phyloP scores from a whole-genome alignment of 2,888 invertebrate genomes.

The Epiblema foenella region DNA sequence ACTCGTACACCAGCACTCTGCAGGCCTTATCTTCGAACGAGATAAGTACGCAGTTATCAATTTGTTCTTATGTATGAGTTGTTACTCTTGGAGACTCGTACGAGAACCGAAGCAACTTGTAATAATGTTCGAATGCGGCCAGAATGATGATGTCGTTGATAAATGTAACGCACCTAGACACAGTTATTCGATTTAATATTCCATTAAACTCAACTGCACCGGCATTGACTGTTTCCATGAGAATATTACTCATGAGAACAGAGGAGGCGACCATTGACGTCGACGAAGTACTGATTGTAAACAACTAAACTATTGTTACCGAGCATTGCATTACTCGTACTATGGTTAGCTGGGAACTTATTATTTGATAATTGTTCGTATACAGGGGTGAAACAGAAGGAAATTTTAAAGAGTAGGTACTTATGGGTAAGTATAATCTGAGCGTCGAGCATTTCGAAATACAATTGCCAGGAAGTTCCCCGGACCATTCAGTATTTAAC shows the following conservation, averaged over 20 bases:
- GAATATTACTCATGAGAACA: slow-evolving; percentile 74
- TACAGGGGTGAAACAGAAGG: slow-evolving; percentile 10
- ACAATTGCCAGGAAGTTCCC: not conserved
- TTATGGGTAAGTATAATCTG: not conserved
- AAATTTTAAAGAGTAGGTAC: slow-evolving; percentile 14
- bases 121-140: slow-evolving; percentile 35
- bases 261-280: slow-evolving; percentile 65
- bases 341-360: slow-evolving; percentile 35
- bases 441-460: not conserved
- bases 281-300: slow-evolving; percentile 55
- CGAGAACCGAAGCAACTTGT: slow-evolving; percentile 24
- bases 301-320: slow-evolving; percentile 54
- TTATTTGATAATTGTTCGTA: slow-evolving; percentile 29
- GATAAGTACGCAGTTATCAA: slow-evolving; percentile 22
- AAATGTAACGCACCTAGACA: slow-evolving; percentile 51
- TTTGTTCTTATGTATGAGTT: slow-evolving; percentile 16
- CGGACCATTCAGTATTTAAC: not conserved
- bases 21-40: slow-evolving; percentile 20
- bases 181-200: slow-evolving; percentile 60
- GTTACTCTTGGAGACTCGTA: slow-evolving; percentile 22
- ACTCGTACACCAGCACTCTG: slow-evolving; percentile 10
- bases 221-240: slow-evolving; percentile 77
- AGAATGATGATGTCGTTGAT: slow-evolving; percentile 32
- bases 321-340: slow-evolving; percentile 35
- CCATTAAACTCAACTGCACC: slow-evolving; percentile 65